Conservation (phyloP, 1,140 invertebrate genomes). For the Yoshiicerus persimilis region DNA sequence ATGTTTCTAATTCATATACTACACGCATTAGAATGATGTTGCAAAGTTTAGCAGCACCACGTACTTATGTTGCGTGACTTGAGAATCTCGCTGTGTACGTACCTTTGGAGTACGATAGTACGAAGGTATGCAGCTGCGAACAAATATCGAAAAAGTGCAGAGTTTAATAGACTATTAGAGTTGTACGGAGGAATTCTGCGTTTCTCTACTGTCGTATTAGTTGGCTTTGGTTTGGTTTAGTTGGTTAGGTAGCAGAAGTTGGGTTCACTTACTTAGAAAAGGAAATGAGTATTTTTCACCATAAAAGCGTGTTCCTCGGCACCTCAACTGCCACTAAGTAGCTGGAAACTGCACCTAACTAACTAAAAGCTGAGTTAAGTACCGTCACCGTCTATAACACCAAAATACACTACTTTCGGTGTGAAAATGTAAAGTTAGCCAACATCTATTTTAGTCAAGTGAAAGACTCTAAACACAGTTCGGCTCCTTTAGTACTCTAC, state of each 20-base stretch:
- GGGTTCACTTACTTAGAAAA: neutral
- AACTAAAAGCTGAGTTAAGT: neutral
- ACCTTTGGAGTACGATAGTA: too few species aligned
- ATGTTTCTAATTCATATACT: too few species aligned
- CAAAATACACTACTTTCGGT: neutral
- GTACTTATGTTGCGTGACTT: too few species aligned
- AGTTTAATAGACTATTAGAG: neutral
- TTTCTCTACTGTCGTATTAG: neutral
- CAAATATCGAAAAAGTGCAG: neutral
- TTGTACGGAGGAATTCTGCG: neutral
- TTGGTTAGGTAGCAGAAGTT: neutral
- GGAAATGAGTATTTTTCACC: constrained; percentile 40
- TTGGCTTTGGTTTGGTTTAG: neutral
- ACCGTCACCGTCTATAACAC: neutral
- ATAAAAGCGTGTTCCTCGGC: constrained; percentile 26
- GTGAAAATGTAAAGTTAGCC: neutral
- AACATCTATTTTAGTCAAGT: neutral
- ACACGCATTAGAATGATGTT: too few species aligned
- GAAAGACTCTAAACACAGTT: neutral
- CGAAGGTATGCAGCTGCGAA: neutral
- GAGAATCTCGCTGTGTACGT: too few species aligned
- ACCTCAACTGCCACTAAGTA: constrained; percentile 36
- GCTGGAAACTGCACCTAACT: neutral
- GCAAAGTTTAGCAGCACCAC: too few species aligned
- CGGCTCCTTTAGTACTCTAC: neutral